Evolutionary conservation across 2,888 invertebrate genomes (phyloP).

Genomic region (Drosophila recens): DNA sequence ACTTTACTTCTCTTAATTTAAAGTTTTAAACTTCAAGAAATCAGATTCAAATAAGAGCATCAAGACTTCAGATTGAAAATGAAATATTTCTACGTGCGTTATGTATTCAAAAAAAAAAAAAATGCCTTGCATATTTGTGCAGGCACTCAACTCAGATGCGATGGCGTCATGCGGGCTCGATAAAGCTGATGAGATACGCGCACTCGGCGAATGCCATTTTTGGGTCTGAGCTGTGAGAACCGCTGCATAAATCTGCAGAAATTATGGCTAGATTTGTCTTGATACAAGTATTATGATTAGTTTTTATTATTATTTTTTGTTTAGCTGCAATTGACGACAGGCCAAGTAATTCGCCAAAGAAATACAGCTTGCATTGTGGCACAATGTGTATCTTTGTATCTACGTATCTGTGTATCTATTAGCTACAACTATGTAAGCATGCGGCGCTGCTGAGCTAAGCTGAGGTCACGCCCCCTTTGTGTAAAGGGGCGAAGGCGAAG

Average conservation of each 20-base stretch:
- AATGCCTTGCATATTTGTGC: conserved; percentile 66
- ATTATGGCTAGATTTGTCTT: conserved; percentile 48
- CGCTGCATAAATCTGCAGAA: conserved; percentile 58
- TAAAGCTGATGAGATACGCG: conserved; percentile 43
- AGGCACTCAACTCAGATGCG: conserved; percentile 19
- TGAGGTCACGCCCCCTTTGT: conserved; percentile 57
- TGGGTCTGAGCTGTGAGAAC: conserved; percentile 40
- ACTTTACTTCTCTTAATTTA: too few species aligned
- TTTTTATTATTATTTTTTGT: neutral
- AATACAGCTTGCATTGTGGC: conserved; percentile 7
- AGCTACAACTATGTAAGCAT: conserved; percentile 47
- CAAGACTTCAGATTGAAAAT: neutral
- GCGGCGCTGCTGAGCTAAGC: conserved; percentile 11
- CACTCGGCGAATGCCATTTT: conserved; percentile 45
- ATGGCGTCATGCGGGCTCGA: conserved; percentile 73
- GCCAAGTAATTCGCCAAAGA: conserved; percentile 15
- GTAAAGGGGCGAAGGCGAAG: conserved; percentile 31
- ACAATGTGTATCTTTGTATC: neutral
- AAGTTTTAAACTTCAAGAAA: conserved; percentile 22
- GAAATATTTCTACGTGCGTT: neutral
- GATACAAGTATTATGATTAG: neutral
- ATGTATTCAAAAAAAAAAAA: neutral
- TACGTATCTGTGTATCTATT: conserved; percentile 42
- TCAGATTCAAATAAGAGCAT: conserved; percentile 14
- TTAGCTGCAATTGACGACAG: conserved; percentile 50